Base-by-base conservation (phyloP, 2,797 vertebrate species). In the Eupleurogrammus muticus region DNA sequence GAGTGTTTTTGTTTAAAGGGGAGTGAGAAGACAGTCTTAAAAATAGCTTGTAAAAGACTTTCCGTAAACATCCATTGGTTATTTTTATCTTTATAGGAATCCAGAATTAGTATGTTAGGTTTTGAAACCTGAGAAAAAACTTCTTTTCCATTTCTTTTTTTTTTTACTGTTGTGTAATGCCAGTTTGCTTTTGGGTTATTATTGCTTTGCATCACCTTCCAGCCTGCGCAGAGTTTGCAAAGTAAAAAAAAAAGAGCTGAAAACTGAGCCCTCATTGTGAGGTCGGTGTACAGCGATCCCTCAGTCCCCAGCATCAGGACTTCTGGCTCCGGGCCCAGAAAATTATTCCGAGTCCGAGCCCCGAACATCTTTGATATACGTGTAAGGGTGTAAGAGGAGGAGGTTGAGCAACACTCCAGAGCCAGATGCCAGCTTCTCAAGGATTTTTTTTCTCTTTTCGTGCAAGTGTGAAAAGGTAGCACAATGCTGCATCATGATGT, bases 401-500 rank as follows among this genome's bases (percentile, higher is more conserved):
- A 48, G 56, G 65, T 68, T 65, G 75, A 75, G 78, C 64, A 65
- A 57, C 63, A 7, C 61, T 42, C 65, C 50, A 20, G 38, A 55
- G 49, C 51, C 61, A 73, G 68, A 83, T 80, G 80, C 80, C 75
- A 80, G 54, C 77, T 80, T 89, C 60, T 77, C 83, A 79, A 62
- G 64, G 60, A 13, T 38, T 77, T 83, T 86, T 66, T 49, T 28
- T 28, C 6, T 28, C 28, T 28, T 28, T 28, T 28, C 28, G 3
- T 3, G 65, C 5, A 24, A 69, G 71, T 79, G 66, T 75, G 60
- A 81, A 84, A 77, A 87, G 65, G 56, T 24, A 72, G 57, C 58
- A 85, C 76, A 87, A 49, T 80, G 69, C 66, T 53, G 79, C 73
- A 68, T 83, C n/a, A n/a, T n/a, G n/a, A n/a, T n/a, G n/a, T 87